Evolutionary conservation across 2,797 vertebrate species (phyloP).

Genomic region (Ctenopoma kingsleyae): DNA sequence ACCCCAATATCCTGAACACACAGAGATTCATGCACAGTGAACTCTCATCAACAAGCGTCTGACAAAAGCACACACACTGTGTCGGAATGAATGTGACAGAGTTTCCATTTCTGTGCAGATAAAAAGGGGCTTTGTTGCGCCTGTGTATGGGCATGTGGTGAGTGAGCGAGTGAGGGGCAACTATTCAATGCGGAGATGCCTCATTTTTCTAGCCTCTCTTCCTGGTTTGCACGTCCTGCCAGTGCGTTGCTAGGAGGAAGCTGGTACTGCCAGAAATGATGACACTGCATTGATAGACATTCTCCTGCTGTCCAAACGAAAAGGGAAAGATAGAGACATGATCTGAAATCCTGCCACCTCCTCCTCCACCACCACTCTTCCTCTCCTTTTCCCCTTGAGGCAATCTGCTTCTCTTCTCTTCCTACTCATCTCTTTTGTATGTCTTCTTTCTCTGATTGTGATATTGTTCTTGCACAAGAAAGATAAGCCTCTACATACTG

Average conservation of each 20-base stretch:
- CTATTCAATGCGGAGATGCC: constrained; percentile 57
- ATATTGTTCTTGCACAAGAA: constrained; percentile 27
- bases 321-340: constrained; percentile 58
- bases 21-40: constrained; percentile 14
- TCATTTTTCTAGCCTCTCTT: constrained; percentile 58
- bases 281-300: constrained; percentile 63
- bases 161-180: constrained; percentile 57
- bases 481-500: constrained; percentile 28
- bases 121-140: constrained; percentile 60
- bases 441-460: constrained; percentile 47
- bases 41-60: constrained; percentile 22
- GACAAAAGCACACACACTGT: constrained; percentile 50
- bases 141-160: constrained; percentile 55
- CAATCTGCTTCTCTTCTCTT: constrained; percentile 51
- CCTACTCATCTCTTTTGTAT: constrained; percentile 59
- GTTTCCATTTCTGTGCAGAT: constrained; percentile 54
- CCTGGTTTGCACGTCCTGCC: constrained; percentile 48
- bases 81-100: constrained; percentile 43
- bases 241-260: constrained; percentile 67
- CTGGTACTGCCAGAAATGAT: constrained; percentile 62
- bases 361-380: constrained; percentile 47
- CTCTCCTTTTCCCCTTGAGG: constrained; percentile 50
- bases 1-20: constrained; percentile 7
- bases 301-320: constrained; percentile 59
- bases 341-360: constrained; percentile 70